Base-by-base conservation (phyloP, 2,113 vertebrate genomes). In the Hippocampus mohnikei region DNA sequence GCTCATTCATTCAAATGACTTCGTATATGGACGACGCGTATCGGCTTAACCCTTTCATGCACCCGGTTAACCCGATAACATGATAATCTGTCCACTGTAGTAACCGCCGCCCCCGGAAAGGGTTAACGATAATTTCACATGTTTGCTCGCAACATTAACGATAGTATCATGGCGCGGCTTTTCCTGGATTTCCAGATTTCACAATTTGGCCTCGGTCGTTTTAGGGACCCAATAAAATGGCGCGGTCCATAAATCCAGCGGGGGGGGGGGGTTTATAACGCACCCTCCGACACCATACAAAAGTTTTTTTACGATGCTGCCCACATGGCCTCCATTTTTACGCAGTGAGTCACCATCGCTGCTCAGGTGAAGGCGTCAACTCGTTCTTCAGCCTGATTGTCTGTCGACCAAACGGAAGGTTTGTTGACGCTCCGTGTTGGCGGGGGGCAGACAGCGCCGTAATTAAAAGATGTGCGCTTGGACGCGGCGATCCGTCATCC, bases 151-250 rank as follows among this genome's bases (percentile, higher is more conserved):
- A 37, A 37, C 33, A 6, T 33, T 33, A 33, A 33, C 33, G 6
- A 33, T 37, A 37, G 18, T 50, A 58, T 71, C 70, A 75, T 76
- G 75, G 83, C 55, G 11, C 27, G 1, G 48, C 23, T 64, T 76
- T 29, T 0, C 70, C 69, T 80, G 65, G 74, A 65, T 66, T 72
- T 78, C 61, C 61, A 40, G 33, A 63, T 82, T 85, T 85, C 78
- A 85, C 82, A 69, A 70, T 84, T 81, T 85, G 70, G 74, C 50
- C 58, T 53, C 41, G 81, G 80, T 81, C 75, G 71, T 79, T 81
- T 74, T 50, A 59, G 70, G 81, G 66, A 59, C 60, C 75, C 66
- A 76, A 62, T 88, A 80, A 87, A 84, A 59, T 64, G 20, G 20
- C 68, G 74, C 29, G 74, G 44, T 33, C 78, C 66, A 79, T 87